Evolutionary conservation across 2,113 vertebrate species (phyloP).

Genomic region (Calidris pugnax): DNA sequence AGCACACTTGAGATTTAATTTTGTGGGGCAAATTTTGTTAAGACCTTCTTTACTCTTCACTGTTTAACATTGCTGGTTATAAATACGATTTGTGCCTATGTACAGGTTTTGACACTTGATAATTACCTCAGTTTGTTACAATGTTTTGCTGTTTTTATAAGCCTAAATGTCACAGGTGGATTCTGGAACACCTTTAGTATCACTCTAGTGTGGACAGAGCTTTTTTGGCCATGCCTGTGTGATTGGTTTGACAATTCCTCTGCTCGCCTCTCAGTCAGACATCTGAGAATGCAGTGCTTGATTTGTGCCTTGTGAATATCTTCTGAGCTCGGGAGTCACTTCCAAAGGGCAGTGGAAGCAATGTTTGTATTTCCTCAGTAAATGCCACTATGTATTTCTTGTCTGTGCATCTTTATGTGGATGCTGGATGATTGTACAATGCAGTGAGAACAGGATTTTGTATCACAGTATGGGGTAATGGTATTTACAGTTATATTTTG

Average conservation of each 20-base stretch:
- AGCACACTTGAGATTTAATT: neutral
- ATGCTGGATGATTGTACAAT: neutral
- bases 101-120: neutral
- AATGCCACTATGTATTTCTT: neutral
- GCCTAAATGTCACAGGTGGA: neutral
- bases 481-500: neutral
- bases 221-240: neutral
- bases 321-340: neutral
- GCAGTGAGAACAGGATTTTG: neutral
- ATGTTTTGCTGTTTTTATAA: neutral
- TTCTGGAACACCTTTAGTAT: neutral
- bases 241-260: neutral
- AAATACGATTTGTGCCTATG: neutral
- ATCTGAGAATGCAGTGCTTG: neutral
- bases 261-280: accelerated
- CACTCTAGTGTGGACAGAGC: neutral
- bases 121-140: neutral
- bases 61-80: neutral
- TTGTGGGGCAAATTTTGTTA: neutral
- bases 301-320: neutral
- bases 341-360: neutral
- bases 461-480: neutral
- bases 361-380: neutral
- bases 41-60: neutral
- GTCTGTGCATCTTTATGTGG: neutral